Evolutionary conservation across 2,113 vertebrate genomes (phyloP), one percentile per base, ranked within the genome.

Genomic region (Tamias sibiricus): DNA sequence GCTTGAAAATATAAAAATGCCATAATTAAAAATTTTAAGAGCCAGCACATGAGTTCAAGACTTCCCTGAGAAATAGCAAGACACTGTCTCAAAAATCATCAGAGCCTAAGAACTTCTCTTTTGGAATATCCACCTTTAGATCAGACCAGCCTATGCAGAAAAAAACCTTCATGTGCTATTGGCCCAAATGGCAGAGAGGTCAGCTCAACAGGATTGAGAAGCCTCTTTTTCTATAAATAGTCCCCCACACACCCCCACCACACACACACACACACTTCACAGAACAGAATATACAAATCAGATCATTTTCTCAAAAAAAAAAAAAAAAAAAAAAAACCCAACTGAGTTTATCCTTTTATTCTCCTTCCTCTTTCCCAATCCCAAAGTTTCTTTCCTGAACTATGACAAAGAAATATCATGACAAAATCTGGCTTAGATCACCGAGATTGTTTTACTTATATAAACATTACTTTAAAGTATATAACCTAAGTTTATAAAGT

Each of bases 221-320:
- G 86, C 26, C 52, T 80, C 42, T 47, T 86, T n/a, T 95, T 80
- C 47, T 69, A 54, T 24, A 42, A 84, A 75, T 76, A 90, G 90
- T 2, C 40, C 42, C 26, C 20, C 30, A 26, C 52, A 52, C 52
- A 3, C 54, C 6, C 1, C 19, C 54, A 20, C 54, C 17, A 57
- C 49, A 57, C 54, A 57, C 54, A 57, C 54, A 57, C 54, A 57
- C 52, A 54, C 47, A 49, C 22, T 80, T 64, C 35, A 90, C n/a
- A 80, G 84, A 90, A 90, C 32, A 87, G 72, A 94, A 90, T 5
- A 80, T 2, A 90, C 20, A 44, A 13, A 71, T 68, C 69, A 79
- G n/a, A 49, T 3, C 1, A 8, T 91, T 80, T 79, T 20, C 59
- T 77, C 32, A 9, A 35, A 49, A 49, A 62, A 75, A 81, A 49